These are phyloP conservation scores for Morone saxatilis DNA, from an alignment of 2,113 vertebrate species.

Conservation along the genomic window DNA sequence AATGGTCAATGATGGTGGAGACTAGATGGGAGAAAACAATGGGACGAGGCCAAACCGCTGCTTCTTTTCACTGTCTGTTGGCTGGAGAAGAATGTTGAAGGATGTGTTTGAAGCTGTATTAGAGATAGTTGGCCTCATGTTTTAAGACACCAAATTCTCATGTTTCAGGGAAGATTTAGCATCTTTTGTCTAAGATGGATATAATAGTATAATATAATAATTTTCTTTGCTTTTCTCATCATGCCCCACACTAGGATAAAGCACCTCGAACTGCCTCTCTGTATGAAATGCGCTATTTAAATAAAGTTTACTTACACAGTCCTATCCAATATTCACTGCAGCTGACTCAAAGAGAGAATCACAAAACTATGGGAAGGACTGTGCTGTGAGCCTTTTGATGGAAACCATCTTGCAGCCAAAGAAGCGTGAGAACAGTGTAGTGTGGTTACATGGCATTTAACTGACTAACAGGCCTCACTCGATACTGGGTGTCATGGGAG, in stretches of 20 bases:
- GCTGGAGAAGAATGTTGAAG: neutral
- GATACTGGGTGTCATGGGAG: conserved; percentile 21
- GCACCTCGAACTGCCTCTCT: neutral
- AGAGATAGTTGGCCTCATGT: neutral
- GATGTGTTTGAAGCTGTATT: neutral
- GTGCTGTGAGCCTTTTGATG: neutral
- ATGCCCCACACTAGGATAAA: neutral
- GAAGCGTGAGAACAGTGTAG: conserved; percentile 30
- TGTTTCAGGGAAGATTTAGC: neutral
- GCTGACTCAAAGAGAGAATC: conserved; percentile 5
- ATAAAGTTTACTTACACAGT: neutral
- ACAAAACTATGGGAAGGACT: neutral
- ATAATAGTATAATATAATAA: too few relatives aligned
- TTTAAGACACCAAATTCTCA: neutral
- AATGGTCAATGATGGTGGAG: conserved; percentile 2
- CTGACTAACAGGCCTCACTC: conserved; percentile 25
- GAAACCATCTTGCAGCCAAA: conserved; percentile 24
- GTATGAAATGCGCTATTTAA: neutral
- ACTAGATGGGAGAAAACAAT: conserved; percentile 7
- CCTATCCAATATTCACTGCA: conserved; percentile 9
- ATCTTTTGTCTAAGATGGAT: neutral
- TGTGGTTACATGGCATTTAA: conserved; percentile 32
- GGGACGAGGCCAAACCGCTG: conserved; percentile 15
- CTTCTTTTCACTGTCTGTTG: conserved; percentile 20
- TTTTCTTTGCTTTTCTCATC: neutral